Evolutionary conservation across 2,888 invertebrate genomes (phyloP).

Genomic region (Melipona bicolor): DNA sequence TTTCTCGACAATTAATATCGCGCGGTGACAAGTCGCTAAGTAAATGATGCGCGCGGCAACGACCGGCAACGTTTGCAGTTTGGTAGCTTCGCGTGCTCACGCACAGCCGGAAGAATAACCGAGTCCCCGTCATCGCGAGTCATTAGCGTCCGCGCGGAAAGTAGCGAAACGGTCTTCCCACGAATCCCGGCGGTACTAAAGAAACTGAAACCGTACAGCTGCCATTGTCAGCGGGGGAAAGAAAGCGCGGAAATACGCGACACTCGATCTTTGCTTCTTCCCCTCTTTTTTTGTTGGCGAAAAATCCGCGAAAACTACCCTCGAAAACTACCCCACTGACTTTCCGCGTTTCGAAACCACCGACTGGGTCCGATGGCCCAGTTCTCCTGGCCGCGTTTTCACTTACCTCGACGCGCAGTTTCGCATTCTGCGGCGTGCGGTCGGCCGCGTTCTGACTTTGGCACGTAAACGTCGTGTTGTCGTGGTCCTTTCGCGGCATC

Average conservation of each 20-base stretch:
- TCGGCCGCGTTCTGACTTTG: slow-evolving; percentile 97
- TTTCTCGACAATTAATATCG: slow-evolving; percentile 49
- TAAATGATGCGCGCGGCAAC: slow-evolving; percentile 12
- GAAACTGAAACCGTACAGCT: slow-evolving; percentile 8
- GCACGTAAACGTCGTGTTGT: slow-evolving; percentile 96
- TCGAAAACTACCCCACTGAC: neutral
- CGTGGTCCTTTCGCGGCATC: slow-evolving; percentile 94
- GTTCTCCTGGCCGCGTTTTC: neutral
- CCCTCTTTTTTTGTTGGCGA: slow-evolving; percentile 35
- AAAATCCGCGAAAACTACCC: slow-evolving; percentile 29
- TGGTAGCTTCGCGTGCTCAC: neutral
- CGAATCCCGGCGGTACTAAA: too few relatives aligned
- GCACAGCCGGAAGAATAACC: neutral
- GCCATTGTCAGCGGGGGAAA: slow-evolving; percentile 16
- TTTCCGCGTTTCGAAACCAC: neutral
- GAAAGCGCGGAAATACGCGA: slow-evolving; percentile 18
- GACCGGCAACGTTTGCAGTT: neutral
- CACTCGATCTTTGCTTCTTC: slow-evolving; percentile 60
- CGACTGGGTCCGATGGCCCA: slow-evolving; percentile 22
- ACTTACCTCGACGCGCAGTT: slow-evolving; percentile 91
- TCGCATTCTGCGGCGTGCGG: slow-evolving; percentile 92
- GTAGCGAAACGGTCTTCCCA: neutral
- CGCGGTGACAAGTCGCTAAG: slow-evolving; percentile 19
- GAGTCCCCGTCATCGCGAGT: slow-evolving; percentile 19
- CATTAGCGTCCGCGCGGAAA: slow-evolving; percentile 17